Evolutionary conservation across 2,888 invertebrate species (phyloP).

Genomic region (Drosophila subsilvestris): DNA sequence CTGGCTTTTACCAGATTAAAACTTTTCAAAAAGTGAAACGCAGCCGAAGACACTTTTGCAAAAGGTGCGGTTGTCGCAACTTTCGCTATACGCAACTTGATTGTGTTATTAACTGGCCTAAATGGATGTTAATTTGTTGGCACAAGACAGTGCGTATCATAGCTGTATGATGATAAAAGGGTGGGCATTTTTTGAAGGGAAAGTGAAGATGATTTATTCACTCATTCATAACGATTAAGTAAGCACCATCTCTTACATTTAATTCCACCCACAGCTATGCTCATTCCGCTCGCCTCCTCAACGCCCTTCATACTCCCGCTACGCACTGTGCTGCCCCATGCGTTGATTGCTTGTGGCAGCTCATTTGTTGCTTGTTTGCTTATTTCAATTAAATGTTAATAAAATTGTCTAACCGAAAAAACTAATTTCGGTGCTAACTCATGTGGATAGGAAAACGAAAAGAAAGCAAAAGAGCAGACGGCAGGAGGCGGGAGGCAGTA

Average conservation of each 20-base stretch:
- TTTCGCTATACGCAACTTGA: constrained; percentile 15
- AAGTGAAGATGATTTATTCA: too few species aligned
- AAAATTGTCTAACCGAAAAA: constrained; percentile 69
- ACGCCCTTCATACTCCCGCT: neutral
- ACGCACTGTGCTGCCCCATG: constrained; percentile 4
- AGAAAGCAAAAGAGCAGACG: constrained; percentile 6
- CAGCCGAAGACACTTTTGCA: constrained; percentile 39
- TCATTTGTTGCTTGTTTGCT: constrained; percentile 59
- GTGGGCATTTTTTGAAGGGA: neutral
- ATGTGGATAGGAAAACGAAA: constrained; percentile 14
- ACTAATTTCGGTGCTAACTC: constrained; percentile 64
- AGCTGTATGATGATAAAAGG: neutral
- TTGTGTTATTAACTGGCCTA: constrained; percentile 62
- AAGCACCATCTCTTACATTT: neutral
- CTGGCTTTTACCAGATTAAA: constrained; percentile 74
- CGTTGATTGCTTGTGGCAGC: constrained; percentile 43
- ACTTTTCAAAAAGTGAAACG: constrained; percentile 51
- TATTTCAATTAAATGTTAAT: constrained; percentile 79
- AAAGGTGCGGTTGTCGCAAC: neutral
- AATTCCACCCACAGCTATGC: neutral
- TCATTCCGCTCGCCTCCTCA: neutral
- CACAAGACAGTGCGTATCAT: constrained; percentile 18
- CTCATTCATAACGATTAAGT: too few species aligned
- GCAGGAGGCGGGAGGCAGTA: constrained; percentile 4
- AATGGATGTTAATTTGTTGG: constrained; percentile 60